Base-by-base conservation (phyloP, 2,888 invertebrate genomes). In the Cheiracanthium punctorium region DNA sequence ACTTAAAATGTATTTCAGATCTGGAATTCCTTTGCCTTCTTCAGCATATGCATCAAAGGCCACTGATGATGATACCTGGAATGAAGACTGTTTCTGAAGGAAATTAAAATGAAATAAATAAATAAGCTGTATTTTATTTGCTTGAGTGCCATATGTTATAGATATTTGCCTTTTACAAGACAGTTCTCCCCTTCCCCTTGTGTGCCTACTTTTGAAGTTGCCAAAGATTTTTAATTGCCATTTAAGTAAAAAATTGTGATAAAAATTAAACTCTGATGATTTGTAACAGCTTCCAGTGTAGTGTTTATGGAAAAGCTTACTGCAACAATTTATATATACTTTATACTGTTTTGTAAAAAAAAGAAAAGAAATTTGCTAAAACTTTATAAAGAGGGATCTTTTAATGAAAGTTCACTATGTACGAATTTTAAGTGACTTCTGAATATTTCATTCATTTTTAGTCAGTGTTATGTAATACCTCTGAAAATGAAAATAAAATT, bases 11-110 rank as follows among this genome's bases (percentile, higher is more conserved):
- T 72, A 43, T 58, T 48, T 14, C 28, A 85, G 85, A 69, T 85
- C 85, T 74, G 85, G 85, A 74, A 85, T 85, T 58, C 80, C 85
- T 74, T 73, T 85, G 80, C 80, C 85, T 80, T 79, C 84, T 29
- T 17, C 14, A 17, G 48, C 74, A 43, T 76, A 71, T 24, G 64
- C 69, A 30, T 30, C 74, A 43, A 85, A 33, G 32, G 74, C 52
- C 14, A 70, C 28, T 69, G 74, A 74, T 12, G 85, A 80, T 24
- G 85, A 85, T 28, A 77, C 73, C 20, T 85, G 85, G 85, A 85
- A 80, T 70, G 69, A 85, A 41, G 85, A 80, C 17, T 85, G 85
- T 52, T 85, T 80, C 48, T 85, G 58, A 84, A 37, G 24, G 32
- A 65, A 32, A 33, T 32, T 48, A 28, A n/a, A n/a, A n/a, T n/a